A percentile compares a stretch with the other conserved stretches of the same genome.
Evolutionary conservation across 2,113 vertebrate genomes (phyloP).

Genomic region (Onychostoma macrolepis): DNA sequence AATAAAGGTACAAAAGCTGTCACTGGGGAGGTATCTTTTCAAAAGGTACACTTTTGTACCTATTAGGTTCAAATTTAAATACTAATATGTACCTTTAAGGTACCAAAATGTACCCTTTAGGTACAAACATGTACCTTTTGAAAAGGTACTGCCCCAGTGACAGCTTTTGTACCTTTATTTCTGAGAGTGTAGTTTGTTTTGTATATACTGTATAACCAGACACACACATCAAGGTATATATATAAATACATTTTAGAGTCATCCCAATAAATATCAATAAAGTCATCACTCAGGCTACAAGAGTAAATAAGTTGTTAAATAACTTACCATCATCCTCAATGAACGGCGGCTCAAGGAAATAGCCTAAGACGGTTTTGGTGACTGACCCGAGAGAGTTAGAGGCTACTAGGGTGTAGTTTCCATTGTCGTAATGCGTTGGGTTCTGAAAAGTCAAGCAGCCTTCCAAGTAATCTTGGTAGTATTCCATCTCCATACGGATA

Average conservation of each 20-base stretch:
- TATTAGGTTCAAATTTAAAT: too few species aligned
- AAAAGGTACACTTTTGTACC: too few species aligned
- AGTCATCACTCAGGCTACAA: background rate
- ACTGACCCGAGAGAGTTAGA: conserved; percentile 87
- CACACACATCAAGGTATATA: too few species aligned
- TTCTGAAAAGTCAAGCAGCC: conserved; percentile 95
- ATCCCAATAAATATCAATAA: background rate
- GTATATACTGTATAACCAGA: too few species aligned
- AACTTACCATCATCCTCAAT: conserved; percentile 57
- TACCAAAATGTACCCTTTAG: too few species aligned
- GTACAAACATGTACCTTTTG: too few species aligned
- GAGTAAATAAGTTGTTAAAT: background rate
- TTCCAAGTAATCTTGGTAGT: conserved; percentile 89
- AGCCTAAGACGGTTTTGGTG: conserved; percentile 89
- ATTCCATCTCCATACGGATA: conserved; percentile 86
- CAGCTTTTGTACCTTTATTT: too few species aligned
- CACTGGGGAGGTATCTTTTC: too few species aligned
- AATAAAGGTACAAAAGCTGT: too few species aligned
- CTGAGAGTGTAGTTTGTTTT: too few species aligned
- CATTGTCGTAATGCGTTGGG: conserved; percentile 96
- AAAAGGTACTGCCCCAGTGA: too few species aligned
- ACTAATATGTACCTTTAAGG: too few species aligned
- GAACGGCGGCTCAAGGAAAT: conserved; percentile 86
- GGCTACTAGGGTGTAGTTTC: conserved; percentile 95
- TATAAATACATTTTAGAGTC: background rate